Conservation (phyloP, 64 coral and sea anemone species). For the Actinia tenebrosa region DNA sequence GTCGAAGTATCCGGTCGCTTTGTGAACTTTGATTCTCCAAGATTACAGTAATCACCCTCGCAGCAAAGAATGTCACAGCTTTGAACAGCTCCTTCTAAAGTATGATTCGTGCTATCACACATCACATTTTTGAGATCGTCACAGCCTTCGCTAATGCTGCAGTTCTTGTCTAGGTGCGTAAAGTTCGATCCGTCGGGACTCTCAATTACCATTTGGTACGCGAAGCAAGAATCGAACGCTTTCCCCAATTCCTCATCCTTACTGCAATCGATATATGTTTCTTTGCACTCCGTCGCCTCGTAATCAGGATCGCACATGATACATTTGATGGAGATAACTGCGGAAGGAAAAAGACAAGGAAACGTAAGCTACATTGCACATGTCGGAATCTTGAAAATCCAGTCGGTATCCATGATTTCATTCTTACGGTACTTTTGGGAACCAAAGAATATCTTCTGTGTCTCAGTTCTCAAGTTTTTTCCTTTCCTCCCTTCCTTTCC, state of each 20-base stretch:
- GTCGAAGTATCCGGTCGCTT: neutral
- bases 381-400: too few species aligned
- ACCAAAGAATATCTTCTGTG: too few species aligned
- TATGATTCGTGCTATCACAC: neutral
- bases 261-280: neutral
- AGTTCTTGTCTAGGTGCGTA: neutral
- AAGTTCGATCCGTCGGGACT: neutral
- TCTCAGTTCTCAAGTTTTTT: too few species aligned
- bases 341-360: neutral
- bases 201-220: neutral
- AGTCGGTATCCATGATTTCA: too few species aligned
- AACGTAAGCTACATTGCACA: neutral
- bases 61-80: slow-evolving; percentile 13
- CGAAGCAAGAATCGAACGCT: slow-evolving; percentile 5
- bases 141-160: slow-evolving; percentile 2
- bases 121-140: neutral
- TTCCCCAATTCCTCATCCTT: neutral
- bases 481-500: too few species aligned
- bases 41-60: neutral
- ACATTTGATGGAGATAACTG: neutral
- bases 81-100: neutral
- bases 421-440: too few species aligned
- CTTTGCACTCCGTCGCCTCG: neutral
- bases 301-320: neutral
- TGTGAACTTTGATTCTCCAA: neutral